Conservation (phyloP, 2,888 invertebrate species). For the Aleiodes testaceus region DNA sequence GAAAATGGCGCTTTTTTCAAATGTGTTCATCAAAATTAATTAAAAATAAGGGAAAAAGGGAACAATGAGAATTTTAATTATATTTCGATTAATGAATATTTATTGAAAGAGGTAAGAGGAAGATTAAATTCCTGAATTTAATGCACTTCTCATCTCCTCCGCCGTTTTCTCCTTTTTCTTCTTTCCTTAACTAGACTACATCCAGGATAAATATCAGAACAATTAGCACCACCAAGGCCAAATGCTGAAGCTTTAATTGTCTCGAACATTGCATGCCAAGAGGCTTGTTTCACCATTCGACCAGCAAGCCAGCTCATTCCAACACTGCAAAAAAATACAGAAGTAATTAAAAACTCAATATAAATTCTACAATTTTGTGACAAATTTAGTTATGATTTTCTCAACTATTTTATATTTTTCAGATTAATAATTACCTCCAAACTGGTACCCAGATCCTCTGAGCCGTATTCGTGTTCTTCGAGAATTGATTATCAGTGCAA, state of each 20-base stretch:
- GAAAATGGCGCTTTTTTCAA: too few relatives aligned
- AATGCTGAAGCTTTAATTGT: conserved; percentile 80
- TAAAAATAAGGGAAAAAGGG: too few relatives aligned
- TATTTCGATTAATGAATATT: too few relatives aligned
- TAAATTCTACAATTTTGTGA: too few relatives aligned
- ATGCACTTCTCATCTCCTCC: conserved; percentile 53
- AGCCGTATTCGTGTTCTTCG: conserved; percentile 75
- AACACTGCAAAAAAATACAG: conserved; percentile 75
- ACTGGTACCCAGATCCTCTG: conserved; percentile 82
- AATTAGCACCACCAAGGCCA: conserved; percentile 81
- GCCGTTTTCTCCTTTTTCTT: conserved; percentile 67
- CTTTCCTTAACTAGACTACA: conserved; percentile 74
- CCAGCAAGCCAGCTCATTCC: conserved; percentile 86
- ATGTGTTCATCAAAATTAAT: too few relatives aligned
- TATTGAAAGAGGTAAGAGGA: too few relatives aligned
- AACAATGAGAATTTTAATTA: too few relatives aligned
- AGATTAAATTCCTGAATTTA: too few relatives aligned
- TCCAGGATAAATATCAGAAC: conserved; percentile 77
- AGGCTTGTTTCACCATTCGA: conserved; percentile 69
- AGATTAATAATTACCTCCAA: conserved; percentile 77
- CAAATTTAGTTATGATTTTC: conserved; percentile 3
- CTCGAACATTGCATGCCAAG: conserved; percentile 75
- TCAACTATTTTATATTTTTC: background rate
- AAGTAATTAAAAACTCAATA: too few relatives aligned
- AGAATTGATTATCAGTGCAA: conserved; percentile 81